These are phyloP conservation scores for Drosophila subobscura DNA, from an alignment of 1,140 invertebrate species.

Conservation along the genomic window DNA sequence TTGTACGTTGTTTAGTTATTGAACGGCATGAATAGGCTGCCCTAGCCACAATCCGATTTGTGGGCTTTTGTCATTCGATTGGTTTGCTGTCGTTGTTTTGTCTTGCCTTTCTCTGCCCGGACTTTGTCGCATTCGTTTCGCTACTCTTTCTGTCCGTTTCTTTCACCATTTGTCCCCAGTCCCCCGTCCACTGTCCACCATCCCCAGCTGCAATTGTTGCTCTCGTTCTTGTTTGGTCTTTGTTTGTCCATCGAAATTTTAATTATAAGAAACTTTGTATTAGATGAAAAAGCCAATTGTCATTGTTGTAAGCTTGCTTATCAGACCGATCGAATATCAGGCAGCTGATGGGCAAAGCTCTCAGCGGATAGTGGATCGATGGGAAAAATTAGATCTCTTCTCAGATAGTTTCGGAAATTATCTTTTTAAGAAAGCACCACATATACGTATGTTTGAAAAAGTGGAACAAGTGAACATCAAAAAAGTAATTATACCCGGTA, in stretches of 20 bases:
- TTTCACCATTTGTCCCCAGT: slow-evolving; percentile 35
- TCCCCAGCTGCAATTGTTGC: slow-evolving; percentile 32
- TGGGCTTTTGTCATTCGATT: slow-evolving; percentile 77
- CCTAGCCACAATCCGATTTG: slow-evolving; percentile 75
- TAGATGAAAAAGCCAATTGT: slow-evolving; percentile 72
- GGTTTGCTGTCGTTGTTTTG: slow-evolving; percentile 59
- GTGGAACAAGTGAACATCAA: too few species aligned
- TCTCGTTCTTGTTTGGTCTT: slow-evolving; percentile 44
- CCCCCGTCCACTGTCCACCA: slow-evolving; percentile 11
- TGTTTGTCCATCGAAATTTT: slow-evolving; percentile 70
- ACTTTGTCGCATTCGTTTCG: slow-evolving; percentile 73
- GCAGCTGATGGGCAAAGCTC: neutral
- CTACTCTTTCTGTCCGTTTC: slow-evolving; percentile 74
- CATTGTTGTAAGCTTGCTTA: slow-evolving; percentile 76
- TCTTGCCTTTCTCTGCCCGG: slow-evolving; percentile 70
- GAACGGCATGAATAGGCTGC: slow-evolving; percentile 68
- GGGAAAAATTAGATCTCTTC: neutral
- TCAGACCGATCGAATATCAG: slow-evolving; percentile 24
- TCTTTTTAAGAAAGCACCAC: neutral
- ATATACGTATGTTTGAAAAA: neutral
- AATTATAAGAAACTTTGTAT: slow-evolving; percentile 78
- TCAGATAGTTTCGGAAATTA: neutral
- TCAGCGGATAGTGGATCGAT: too few species aligned
- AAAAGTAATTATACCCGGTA: too few species aligned
- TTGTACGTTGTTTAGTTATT: slow-evolving; percentile 78